Evolutionary conservation across 1,140 invertebrate species (phyloP).

Genomic region (Drosophila sulfurigaster): DNA sequence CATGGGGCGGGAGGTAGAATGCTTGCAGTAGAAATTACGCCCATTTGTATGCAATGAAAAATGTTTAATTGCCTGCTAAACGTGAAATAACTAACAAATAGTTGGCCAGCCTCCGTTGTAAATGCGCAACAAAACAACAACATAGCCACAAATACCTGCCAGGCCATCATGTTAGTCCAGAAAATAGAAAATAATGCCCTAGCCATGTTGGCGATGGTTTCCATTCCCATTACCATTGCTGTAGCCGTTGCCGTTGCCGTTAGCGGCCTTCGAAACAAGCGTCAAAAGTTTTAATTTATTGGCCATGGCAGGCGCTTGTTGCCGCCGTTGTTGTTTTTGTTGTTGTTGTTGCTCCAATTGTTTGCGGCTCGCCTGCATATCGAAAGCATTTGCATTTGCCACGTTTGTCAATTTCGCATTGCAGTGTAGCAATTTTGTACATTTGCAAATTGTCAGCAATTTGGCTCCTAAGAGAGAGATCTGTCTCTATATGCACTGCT

Average conservation of each 20-base stretch:
- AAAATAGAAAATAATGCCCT: slow-evolving; percentile 27
- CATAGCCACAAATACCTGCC: slow-evolving; percentile 60
- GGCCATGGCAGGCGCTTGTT: slow-evolving; percentile 37
- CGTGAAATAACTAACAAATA: slow-evolving; percentile 73
- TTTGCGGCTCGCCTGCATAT: slow-evolving; percentile 41
- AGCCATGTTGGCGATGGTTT: slow-evolving; percentile 1
- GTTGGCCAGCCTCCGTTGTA: slow-evolving; percentile 55
- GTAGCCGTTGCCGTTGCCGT: no score
- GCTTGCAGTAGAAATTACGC: slow-evolving; percentile 35
- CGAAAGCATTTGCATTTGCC: slow-evolving; percentile 32
- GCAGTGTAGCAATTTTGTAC: slow-evolving; percentile 62
- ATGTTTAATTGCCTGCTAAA: slow-evolving; percentile 82
- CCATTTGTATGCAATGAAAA: slow-evolving; percentile 80
- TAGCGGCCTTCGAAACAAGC: slow-evolving; percentile 51
- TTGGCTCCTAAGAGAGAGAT: slow-evolving; percentile 9
- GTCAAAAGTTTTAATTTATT: slow-evolving; percentile 81
- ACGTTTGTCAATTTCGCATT: slow-evolving; percentile 60
- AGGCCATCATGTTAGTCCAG: slow-evolving; percentile 57
- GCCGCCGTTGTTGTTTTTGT: slow-evolving; percentile 43
- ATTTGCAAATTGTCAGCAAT: slow-evolving; percentile 23
- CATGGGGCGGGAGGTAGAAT: not conserved
- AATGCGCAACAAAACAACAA: slow-evolving; percentile 44
- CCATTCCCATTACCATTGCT: no score
- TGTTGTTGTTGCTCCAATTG: slow-evolving; percentile 60
- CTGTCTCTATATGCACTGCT: slow-evolving; percentile 12